phyloP scores from a whole-genome alignment of 1,140 invertebrate species.

The Heliconius congener region DNA sequence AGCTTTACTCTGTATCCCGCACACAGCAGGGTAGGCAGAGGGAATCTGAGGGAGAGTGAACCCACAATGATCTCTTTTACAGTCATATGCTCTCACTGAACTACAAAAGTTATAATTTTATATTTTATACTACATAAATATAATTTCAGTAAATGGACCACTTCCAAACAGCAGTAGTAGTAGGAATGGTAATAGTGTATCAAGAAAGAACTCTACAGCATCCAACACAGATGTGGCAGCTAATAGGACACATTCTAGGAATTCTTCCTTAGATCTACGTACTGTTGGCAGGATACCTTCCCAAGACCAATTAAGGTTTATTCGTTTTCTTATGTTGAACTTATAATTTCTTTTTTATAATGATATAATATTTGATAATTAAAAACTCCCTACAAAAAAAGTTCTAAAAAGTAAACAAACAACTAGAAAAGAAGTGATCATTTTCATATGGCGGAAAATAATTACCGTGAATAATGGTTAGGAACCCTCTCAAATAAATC shows the following conservation, averaged over 20 bases:
- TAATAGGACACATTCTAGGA: conserved; percentile 84
- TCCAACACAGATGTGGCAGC: conserved; percentile 61
- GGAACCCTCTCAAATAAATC: too few species aligned
- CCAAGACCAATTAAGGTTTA: conserved; percentile 76
- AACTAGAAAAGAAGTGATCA: too few species aligned
- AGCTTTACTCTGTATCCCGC: too few species aligned
- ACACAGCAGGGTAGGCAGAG: too few species aligned
- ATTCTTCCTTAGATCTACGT: conserved; percentile 90
- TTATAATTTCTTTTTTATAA: background rate
- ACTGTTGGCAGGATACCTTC: conserved; percentile 80
- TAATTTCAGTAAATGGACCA: conserved; percentile 62
- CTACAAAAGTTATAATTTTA: background rate
- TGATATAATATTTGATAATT: background rate
- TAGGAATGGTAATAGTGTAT: conserved; percentile 66
- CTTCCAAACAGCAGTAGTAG: conserved; percentile 53
- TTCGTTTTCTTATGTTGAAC: background rate
- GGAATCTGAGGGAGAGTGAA: too few species aligned
- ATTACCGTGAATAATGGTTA: too few species aligned
- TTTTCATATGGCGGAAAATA: too few species aligned
- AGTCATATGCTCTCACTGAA: background rate
- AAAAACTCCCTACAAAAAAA: too few species aligned
- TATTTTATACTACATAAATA: background rate
- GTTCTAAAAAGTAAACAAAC: too few species aligned
- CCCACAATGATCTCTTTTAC: too few species aligned
- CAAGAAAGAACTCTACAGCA: conserved; percentile 74